phyloP scores from a whole-genome alignment of 2,113 vertebrate species.

The Rhombomys opimus region DNA sequence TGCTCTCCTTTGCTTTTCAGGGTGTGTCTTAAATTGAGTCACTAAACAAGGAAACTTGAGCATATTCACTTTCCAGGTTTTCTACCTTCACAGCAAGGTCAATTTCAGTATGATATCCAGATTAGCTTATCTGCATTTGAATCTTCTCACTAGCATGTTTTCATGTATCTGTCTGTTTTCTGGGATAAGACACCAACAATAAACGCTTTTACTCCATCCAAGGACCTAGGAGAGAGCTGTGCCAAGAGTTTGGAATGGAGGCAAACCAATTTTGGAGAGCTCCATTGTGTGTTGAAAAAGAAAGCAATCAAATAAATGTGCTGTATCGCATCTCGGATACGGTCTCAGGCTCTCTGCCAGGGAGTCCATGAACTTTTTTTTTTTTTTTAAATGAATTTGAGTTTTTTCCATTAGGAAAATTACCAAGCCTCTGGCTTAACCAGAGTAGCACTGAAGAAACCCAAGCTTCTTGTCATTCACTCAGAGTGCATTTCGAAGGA shows the following conservation, averaged over 20 bases:
- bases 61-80: not conserved
- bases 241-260: slow-evolving; percentile 72
- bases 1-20: not conserved
- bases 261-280: slow-evolving; percentile 67
- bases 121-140: not conserved
- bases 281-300: not conserved
- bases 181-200: slow-evolving; percentile 45
- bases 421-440: slow-evolving; percentile 79
- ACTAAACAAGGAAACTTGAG: not conserved
- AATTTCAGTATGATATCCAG: not conserved
- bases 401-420: slow-evolving; percentile 80
- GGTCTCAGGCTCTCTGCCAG: slow-evolving; percentile 69
- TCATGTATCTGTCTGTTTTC: slow-evolving; percentile 15
- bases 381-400: slow-evolving; percentile 75
- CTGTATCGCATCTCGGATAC: slow-evolving; percentile 72
- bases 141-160: slow-evolving; percentile 37
- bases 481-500: slow-evolving; percentile 59
- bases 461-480: slow-evolving; percentile 71
- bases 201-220: slow-evolving; percentile 53
- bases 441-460: slow-evolving; percentile 69
- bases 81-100: not conserved
- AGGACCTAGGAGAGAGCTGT: slow-evolving; percentile 44
- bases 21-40: slow-evolving; percentile 1
- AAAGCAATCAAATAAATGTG: slow-evolving; percentile 69
- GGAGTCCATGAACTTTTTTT: slow-evolving; percentile 46